Evolutionary conservation across 2,113 vertebrate genomes (phyloP), one percentile per base, ranked within the genome.

Genomic region (Osmerus eperlanus): DNA sequence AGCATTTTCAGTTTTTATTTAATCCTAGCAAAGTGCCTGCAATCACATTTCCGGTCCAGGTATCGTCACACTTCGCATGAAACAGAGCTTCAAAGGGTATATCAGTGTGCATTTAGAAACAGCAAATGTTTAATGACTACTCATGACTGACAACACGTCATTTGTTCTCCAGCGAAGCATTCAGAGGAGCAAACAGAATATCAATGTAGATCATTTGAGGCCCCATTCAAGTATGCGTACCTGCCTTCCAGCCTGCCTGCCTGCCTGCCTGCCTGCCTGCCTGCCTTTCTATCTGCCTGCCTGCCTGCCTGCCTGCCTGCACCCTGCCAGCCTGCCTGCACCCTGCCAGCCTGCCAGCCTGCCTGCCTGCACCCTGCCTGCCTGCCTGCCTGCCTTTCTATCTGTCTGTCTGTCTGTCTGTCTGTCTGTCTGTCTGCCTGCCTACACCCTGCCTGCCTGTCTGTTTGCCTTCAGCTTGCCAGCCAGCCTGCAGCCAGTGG

Each of bases 91-190:
- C 15, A 52, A 62, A 51, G n/a, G 65, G 3, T 4, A 72, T 82
- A 86, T 77, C 77, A 74, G 71, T 18, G 60, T 71, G 78, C 61
- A 71, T 78, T 79, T 59, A 62, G 72, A 65, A 41, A 65, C 81
- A 78, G 80, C 74, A 87, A 86, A 78, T 76, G 60, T 85, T 78
- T 81, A 53, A 82, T 70, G 86, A 76, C 84, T 77, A 74, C 74
- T 83, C 64, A 25, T 72, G 70, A 77, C 73, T 66, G 82, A 88
- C 88, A 89, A 88, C 82, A 61, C 68, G 19, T 68, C 73, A 82
- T 79, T 81, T 86, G 76, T 88, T 81, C 66, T 71, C 74, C 71
- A 51, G 51, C 65, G 55, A 67, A 75, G 75, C 56, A 62, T 71
- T 55, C 51, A 66, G 78, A 80, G 67, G 69, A 55, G 73, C 73